phyloP scores from a whole-genome alignment of 2,113 vertebrate genomes.

The Synchiropus splendidus region DNA sequence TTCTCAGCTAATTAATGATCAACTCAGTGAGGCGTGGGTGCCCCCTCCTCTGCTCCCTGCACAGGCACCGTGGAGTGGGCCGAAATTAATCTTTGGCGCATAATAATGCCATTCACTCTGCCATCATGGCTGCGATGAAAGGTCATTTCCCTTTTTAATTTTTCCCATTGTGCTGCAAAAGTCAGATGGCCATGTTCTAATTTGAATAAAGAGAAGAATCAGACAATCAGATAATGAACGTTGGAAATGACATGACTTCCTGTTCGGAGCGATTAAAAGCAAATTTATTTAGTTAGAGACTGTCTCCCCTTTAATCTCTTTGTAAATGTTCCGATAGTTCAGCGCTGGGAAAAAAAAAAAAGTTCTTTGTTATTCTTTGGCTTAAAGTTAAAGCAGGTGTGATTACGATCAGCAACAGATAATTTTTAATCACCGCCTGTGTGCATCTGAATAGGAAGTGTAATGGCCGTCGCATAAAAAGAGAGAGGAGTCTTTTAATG shows the following conservation, averaged over 20 bases:
- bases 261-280: conserved; percentile 72
- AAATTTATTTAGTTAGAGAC: conserved; percentile 73
- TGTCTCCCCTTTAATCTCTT: conserved; percentile 70
- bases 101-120: conserved; percentile 71
- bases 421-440: conserved; percentile 68
- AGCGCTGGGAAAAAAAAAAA: conserved; percentile 35
- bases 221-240: conserved; percentile 69
- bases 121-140: conserved; percentile 66
- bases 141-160: conserved; percentile 73
- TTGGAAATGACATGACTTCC: conserved; percentile 71
- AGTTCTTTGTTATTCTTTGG: conserved; percentile 68
- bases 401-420: conserved; percentile 69
- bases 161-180: conserved; percentile 69
- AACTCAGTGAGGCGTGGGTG: conserved; percentile 29
- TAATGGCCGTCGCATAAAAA: conserved; percentile 62
- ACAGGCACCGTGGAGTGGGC: conserved; percentile 47
- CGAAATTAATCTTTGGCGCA: conserved; percentile 65
- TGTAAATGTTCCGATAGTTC: conserved; percentile 64
- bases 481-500: conserved; percentile 63
- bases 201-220: conserved; percentile 75
- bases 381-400: conserved; percentile 68
- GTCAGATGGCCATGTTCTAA: conserved; percentile 75
- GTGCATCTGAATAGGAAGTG: conserved; percentile 66
- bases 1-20: conserved; percentile 43
- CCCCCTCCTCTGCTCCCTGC: conserved; percentile 54